Conservation (phyloP, 2,113 vertebrate genomes). For the Bos taurus region ARS-UCD2.0 NC_037342.1:22963501-22964000, state of each 20-base stretch:
- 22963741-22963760: not conserved
- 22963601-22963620: not conserved
- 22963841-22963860: not conserved
- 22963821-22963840: not conserved
- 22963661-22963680: not conserved
- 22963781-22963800: not conserved
- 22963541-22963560: constrained; percentile 56
- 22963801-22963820: not conserved
- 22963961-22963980: not conserved
- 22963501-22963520: constrained; percentile 72
- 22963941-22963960: not conserved
- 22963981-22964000: not conserved
- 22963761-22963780: not conserved
- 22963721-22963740: not conserved
- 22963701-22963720: not conserved
- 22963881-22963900: not conserved
- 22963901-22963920: not conserved
- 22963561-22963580: constrained; percentile 4
- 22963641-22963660: not conserved
- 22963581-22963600: not conserved
- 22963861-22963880: not conserved
- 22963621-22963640: not conserved
- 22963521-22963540: constrained; percentile 66
- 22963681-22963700: not conserved
- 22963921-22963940: not conserved